Percentiles rank a stretch among this genome's conserved stretches.
Evolutionary conservation across 30 jellyfish, hydroid and myxozoan genomes (phyloP).

Genomic region (Chironex yamaguchii): DNA sequence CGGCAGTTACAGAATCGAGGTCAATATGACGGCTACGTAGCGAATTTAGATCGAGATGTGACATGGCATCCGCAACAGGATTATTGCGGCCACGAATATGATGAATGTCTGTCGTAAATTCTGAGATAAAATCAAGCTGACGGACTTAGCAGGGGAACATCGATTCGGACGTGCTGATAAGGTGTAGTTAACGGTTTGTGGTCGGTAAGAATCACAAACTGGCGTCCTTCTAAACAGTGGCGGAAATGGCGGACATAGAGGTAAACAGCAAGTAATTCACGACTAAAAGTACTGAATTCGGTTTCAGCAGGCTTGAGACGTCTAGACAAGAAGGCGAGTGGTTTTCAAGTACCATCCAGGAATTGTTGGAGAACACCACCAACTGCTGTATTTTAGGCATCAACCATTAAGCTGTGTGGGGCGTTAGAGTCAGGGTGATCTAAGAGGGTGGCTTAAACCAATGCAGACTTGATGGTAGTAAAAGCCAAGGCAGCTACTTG

Average conservation of each 20-base stretch:
- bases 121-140: neutral
- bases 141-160: too few species aligned
- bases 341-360: too few species aligned
- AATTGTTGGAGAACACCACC: too few species aligned
- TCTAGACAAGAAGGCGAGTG: too few species aligned
- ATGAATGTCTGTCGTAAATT: neutral
- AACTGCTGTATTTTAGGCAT: slow-evolving; percentile 23
- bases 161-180: too few species aligned
- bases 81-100: slow-evolving; percentile 6
- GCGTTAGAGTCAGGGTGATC: slow-evolving; percentile 15
- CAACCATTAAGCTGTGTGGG: slow-evolving; percentile 18
- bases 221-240: neutral
- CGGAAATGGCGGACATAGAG: neutral
- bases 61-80: slow-evolving; percentile 32
- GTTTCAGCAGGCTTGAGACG: neutral
- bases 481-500: too few species aligned
- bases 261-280: neutral
- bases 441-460: neutral
- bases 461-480: too few species aligned
- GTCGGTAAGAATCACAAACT: neutral
- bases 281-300: slow-evolving; percentile 8
- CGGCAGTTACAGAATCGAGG: neutral
- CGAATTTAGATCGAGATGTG: slow-evolving; percentile 6
- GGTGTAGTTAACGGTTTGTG: slow-evolving; percentile 30
- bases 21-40: neutral